phyloP scores from a whole-genome alignment of 2,113 vertebrate genomes.

The Hemichromis elongatus region DNA sequence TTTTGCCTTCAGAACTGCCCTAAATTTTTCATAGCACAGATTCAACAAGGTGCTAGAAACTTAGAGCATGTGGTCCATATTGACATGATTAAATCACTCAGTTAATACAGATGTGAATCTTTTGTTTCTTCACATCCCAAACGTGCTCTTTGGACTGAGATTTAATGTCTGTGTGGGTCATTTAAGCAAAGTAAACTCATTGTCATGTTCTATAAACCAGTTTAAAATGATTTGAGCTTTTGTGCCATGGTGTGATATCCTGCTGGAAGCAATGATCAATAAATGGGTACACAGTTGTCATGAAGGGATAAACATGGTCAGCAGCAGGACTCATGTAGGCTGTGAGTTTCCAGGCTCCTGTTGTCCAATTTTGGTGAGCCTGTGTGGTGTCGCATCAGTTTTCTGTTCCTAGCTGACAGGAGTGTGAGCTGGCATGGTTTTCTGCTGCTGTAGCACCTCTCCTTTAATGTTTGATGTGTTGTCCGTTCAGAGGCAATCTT shows the following conservation, averaged over 20 bases:
- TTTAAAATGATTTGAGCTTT: background rate
- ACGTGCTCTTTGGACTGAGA: background rate
- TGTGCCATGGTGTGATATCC: background rate
- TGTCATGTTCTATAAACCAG: background rate
- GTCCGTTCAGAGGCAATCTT: background rate
- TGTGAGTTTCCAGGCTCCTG: background rate
- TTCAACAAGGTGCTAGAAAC: background rate
- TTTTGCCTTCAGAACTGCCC: background rate
- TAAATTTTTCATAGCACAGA: background rate
- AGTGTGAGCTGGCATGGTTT: background rate
- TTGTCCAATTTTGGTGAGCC: background rate
- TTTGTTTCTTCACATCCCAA: background rate
- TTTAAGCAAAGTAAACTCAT: background rate
- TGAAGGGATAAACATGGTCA: background rate
- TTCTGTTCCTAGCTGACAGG: background rate
- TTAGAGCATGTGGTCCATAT: background rate
- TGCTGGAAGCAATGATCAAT: background rate
- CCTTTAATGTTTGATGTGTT: background rate
- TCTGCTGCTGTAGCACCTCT: background rate
- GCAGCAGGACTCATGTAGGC: background rate
- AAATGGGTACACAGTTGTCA: background rate
- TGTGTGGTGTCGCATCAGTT: background rate
- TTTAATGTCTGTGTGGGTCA: background rate
- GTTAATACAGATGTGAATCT: background rate
- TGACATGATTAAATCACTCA: background rate